Conservation (phyloP, 2,113 vertebrate species). For the cat (Felis catus) region DNA sequence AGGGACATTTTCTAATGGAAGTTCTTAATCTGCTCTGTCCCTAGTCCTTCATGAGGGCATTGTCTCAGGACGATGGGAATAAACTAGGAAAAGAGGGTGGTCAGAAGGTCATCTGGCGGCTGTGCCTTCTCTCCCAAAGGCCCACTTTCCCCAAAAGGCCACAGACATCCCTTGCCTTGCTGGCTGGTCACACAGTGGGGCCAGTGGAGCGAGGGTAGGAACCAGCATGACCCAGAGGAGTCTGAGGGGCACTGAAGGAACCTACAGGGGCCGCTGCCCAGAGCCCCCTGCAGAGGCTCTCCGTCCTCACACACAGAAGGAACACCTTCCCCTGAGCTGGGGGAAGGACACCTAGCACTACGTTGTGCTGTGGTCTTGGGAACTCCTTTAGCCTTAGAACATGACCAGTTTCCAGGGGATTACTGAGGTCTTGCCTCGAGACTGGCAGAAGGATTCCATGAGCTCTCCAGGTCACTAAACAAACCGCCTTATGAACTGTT, state of each 20-base stretch:
- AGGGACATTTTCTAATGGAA: not conserved
- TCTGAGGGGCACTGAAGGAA: not conserved
- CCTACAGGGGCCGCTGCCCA: fast-evolving
- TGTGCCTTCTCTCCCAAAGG: not conserved
- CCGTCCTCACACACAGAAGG: not conserved
- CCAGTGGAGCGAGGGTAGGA: fast-evolving
- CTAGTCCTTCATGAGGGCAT: not conserved
- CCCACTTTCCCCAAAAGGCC: not conserved
- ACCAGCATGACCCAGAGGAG: not conserved
- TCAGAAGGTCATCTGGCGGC: not conserved
- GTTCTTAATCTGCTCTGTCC: not conserved
- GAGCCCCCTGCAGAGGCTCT: not conserved
- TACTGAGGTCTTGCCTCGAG: not conserved
- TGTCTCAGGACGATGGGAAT: not conserved
- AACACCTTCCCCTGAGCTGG: not conserved
- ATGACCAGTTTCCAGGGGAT: not conserved
- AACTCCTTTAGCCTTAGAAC: not conserved
- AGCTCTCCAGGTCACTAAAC: not conserved
- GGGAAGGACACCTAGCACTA: not conserved
- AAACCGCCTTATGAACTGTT: not conserved
- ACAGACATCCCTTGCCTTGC: not conserved
- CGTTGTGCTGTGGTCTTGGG: not conserved
- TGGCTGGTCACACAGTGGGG: no score
- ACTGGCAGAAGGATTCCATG: not conserved
- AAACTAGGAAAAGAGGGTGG: not conserved